Base-by-base conservation (phyloP, 2,797 vertebrate species). In the Tangara arthus region DNA sequence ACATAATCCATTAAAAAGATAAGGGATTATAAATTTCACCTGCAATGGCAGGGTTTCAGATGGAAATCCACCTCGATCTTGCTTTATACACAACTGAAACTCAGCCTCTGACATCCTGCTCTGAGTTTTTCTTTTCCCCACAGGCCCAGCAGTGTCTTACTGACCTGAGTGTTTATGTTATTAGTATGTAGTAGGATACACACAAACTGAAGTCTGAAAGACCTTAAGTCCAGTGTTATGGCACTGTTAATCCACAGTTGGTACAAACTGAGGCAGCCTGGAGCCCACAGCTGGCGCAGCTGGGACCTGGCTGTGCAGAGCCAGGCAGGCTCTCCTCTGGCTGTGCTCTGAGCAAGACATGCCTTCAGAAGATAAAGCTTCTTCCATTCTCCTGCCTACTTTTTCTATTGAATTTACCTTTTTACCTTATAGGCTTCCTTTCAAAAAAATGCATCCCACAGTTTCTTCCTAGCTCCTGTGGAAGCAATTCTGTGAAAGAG, bases 231-330 rank as follows among this genome's bases (percentile, higher is more conserved):
- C 32, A 17, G 16, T 6, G 32, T 35, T 28, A 8, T 4, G 3
- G 2, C 64, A 41, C 6, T 4, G 11, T 9, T 17, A 6, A 9
- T 66, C 61, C 20, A 0, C 14, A 18, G 2, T 1, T 59, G n/a
- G 28, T 32, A 3, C 0, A 0, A 64, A 18, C 35, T 2, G 6
- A 26, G 65, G 9, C 41, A 32, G 1, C 18, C 21, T 41, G 60
- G 53, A 55, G 41, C 11, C 15, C n/a, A 17, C 15, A 12, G 0
- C 9, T 24, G 37, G 23, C 34, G 13, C 15, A 42, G 27, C 42
- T 44, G 35, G 52, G 6, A 28, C 21, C 20, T 61, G 86, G 17
- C 28, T 65, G 50, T n/a, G 39, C 35, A 18, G 12, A 80, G 15
- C 35, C 16, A 10, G 49, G 19, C 4, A 11, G 16, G 12, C 12